Percentiles rank a stretch among this genome's conserved stretches.
phyloP scores from a whole-genome alignment of 2,113 vertebrate species.

The Pseudorhombus dupliciocellatus region DNA sequence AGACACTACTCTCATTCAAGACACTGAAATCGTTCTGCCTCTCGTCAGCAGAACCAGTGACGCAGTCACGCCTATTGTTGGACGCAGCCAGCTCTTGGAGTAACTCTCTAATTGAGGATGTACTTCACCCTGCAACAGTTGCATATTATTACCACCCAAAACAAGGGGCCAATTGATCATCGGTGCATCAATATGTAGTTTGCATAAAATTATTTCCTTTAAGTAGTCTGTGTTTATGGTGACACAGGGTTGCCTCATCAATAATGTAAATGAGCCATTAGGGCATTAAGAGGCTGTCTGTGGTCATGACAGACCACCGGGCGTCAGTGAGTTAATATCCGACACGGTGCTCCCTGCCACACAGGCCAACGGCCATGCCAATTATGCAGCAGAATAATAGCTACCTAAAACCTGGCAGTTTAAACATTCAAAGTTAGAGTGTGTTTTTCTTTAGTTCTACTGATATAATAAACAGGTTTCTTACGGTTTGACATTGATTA shows the following conservation, averaged over 20 bases:
- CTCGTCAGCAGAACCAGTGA: slow-evolving; percentile 70
- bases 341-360: slow-evolving; percentile 70
- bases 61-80: slow-evolving; percentile 84
- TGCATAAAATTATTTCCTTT: slow-evolving; percentile 97
- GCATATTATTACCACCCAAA: slow-evolving; percentile 96
- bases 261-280: slow-evolving; percentile 97
- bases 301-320: slow-evolving; percentile 88
- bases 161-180: slow-evolving; percentile 94
- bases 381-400: slow-evolving; percentile 44
- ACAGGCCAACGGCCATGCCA: slow-evolving; percentile 54
- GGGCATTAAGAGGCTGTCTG: slow-evolving; percentile 88
- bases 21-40: no score
- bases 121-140: slow-evolving; percentile 89
- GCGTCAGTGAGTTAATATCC: slow-evolving; percentile 79
- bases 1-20: no score
- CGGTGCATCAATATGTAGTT: slow-evolving; percentile 95
- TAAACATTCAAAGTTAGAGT: slow-evolving; percentile 14
- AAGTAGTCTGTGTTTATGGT: slow-evolving; percentile 93
- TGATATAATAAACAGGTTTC: slow-evolving; percentile 1
- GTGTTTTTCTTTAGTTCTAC: neutral
- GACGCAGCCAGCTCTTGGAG: slow-evolving; percentile 72
- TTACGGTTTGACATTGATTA: neutral
- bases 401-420: neutral
- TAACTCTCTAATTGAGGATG: slow-evolving; percentile 89
- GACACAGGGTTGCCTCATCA: slow-evolving; percentile 95